Evolutionary conservation across 1,140 invertebrate genomes (phyloP).

Genomic region (Euglossa dilemma): DNA sequence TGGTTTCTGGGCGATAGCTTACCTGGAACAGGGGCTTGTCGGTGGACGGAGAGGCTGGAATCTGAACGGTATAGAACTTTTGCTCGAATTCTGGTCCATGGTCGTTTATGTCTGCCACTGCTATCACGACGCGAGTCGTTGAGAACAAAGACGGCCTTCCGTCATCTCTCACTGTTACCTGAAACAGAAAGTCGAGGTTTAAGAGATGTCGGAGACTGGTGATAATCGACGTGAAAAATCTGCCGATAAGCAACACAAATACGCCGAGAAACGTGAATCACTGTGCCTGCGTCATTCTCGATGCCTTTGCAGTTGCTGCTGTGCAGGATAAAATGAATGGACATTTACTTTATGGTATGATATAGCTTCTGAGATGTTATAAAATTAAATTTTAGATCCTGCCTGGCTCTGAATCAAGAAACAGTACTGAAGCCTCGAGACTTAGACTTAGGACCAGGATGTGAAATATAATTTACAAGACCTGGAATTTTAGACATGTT

Average conservation of each 20-base stretch:
- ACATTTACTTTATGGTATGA: too few species aligned
- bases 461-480: too few species aligned
- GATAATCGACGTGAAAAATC: not conserved
- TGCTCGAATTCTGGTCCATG: constrained; percentile 91
- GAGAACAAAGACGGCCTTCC: constrained; percentile 89
- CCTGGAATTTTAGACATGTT: too few species aligned
- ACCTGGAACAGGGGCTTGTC: constrained; percentile 87
- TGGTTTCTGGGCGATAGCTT: constrained; percentile 40
- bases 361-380: too few species aligned
- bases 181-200: constrained; percentile 62
- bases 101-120: constrained; percentile 93
- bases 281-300: too few species aligned
- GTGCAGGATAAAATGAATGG: too few species aligned
- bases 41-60: constrained; percentile 85
- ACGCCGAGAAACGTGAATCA: not conserved
- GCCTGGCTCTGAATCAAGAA: too few species aligned
- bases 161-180: constrained; percentile 91
- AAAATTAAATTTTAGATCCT: too few species aligned
- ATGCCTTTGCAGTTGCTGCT: too few species aligned
- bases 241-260: not conserved
- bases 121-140: constrained; percentile 91
- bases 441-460: too few species aligned
- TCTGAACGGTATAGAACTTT: constrained; percentile 90
- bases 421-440: too few species aligned
- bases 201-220: not conserved